These are phyloP conservation scores for Anguilla marmorata DNA, from an alignment of 2,797 vertebrate genomes.

Conservation along the genomic window DNA sequence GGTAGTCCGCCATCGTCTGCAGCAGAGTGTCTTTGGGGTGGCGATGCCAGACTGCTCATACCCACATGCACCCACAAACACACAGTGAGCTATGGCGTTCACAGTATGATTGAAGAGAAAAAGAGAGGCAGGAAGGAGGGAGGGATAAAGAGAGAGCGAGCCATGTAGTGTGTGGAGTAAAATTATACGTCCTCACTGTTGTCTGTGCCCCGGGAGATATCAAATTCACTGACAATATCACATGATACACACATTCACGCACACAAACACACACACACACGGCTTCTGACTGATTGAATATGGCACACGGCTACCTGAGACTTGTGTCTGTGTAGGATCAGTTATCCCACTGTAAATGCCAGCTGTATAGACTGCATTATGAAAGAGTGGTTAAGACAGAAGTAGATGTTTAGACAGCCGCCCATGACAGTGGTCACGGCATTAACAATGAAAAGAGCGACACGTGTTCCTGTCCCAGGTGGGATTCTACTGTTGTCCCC, in stretches of 20 bases:
- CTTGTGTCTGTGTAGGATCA: slow-evolving; percentile 30
- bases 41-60: slow-evolving; percentile 14
- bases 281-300: slow-evolving; percentile 30
- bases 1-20: slow-evolving; percentile 52
- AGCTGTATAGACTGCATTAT: slow-evolving; percentile 20
- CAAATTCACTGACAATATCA: slow-evolving; percentile 36
- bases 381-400: not conserved
- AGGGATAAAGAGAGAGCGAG: slow-evolving; percentile 21
- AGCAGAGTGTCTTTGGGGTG: not conserved
- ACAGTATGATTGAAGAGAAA: not conserved
- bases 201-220: slow-evolving; percentile 39
- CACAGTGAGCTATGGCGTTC: not conserved
- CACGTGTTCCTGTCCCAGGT: not conserved
- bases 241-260: slow-evolving; percentile 16
- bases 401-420: not conserved
- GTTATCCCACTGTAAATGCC: slow-evolving; percentile 35
- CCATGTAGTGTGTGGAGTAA: slow-evolving; percentile 33
- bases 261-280: slow-evolving; percentile 17
- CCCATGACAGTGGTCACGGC: not conserved
- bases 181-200: slow-evolving; percentile 43
- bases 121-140: slow-evolving; percentile 24
- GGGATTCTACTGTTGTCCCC: not conserved
- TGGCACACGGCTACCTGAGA: slow-evolving; percentile 33
- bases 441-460: not conserved
- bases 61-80: not conserved